Evolutionary conservation across 1,140 invertebrate genomes (phyloP), one percentile per base, ranked within the genome.

Genomic region (Octopus bimaculoides): DNA sequence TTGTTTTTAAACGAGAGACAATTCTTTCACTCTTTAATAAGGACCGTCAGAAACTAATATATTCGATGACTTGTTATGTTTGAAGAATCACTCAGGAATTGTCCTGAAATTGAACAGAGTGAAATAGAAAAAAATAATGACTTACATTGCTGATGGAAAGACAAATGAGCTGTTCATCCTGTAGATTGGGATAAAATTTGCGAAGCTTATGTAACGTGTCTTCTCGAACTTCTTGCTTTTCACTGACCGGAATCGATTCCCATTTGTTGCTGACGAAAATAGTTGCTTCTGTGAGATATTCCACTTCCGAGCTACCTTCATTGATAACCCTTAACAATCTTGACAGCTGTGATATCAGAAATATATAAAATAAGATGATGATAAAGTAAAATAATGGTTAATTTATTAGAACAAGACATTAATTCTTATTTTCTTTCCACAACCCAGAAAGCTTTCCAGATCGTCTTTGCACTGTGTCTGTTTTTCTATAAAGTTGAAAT

Each of bases 201-300:
- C 81, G 56, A 20, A 88, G 79, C 75, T 86, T 83, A 20, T 81
- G 79, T 8, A 83, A n/a, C 9, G 81, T 84, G n/a, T 79, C 82
- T 0, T 78, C 54, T 54, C 81, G 75, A 5, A 88, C 85, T 54
- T 83, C 79, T 10, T 83, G 79, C 14, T 75, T 61, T 10, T 86
- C 84, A 6, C 52, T 69, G 12, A 78, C 54, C 2, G 80, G 79
- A 4, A 88, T 83, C 9, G 82, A 80, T 66, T 88, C 87, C 85
- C 84, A 86, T 81, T 86, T 86, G 80, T 88, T 88, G 73, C 85
- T 84, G 12, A 88, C 83, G 69, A 88, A 88, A n/a, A 88, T 84
- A 52, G 87, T 83, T 1, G 86, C 82, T 7, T 75, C 53, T 0
- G 85, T 85, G 66, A 86, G 82, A 55, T 86, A 87, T 4, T 82